These are phyloP conservation scores for Hirtodrosophila trivittata DNA, from an alignment of 2,888 invertebrate genomes.

Conservation along the genomic window DNA sequence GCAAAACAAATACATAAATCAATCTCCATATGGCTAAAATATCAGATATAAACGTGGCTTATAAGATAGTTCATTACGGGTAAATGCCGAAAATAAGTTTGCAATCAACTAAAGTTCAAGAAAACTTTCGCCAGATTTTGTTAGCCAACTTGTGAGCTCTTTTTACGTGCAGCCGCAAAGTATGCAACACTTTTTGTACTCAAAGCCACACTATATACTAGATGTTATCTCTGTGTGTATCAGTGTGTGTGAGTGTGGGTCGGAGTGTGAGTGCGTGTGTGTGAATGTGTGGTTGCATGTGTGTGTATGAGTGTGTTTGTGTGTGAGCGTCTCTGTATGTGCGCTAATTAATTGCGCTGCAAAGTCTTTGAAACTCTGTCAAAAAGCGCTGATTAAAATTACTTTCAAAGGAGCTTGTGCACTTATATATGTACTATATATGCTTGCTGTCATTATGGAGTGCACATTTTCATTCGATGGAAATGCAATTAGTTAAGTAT, in stretches of 20 bases:
- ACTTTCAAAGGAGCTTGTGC: too few relatives aligned
- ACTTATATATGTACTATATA: too few relatives aligned
- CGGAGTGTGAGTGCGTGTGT: not conserved
- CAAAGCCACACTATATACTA: not conserved
- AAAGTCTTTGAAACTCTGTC: too few relatives aligned
- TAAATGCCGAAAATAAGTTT: constrained; percentile 6
- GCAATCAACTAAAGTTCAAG: constrained; percentile 1
- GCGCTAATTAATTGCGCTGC: too few relatives aligned
- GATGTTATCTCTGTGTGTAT: too few relatives aligned
- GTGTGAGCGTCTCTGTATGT: not conserved
- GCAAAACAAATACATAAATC: constrained; percentile 40
- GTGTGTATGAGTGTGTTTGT: not conserved
- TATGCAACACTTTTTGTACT: constrained; percentile 38
- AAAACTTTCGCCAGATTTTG: constrained; percentile 16
- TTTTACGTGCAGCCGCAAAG: constrained; percentile 49
- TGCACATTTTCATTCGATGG: too few relatives aligned
- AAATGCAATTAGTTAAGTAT: too few relatives aligned
- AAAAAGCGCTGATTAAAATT: too few relatives aligned
- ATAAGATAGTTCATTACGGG: constrained; percentile 18
- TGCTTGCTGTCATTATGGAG: too few relatives aligned
- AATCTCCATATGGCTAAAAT: not conserved
- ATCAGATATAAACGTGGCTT: too few relatives aligned
- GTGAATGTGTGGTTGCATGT: not conserved
- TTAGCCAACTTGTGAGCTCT: constrained; percentile 32
- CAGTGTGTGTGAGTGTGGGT: not conserved